Percentiles rank a stretch among this genome's conserved stretches.
These are phyloP conservation scores for Henricia sp. DNA, from an alignment of 53 echinoderm and acorn worm species.

Conservation along the genomic window DNA sequence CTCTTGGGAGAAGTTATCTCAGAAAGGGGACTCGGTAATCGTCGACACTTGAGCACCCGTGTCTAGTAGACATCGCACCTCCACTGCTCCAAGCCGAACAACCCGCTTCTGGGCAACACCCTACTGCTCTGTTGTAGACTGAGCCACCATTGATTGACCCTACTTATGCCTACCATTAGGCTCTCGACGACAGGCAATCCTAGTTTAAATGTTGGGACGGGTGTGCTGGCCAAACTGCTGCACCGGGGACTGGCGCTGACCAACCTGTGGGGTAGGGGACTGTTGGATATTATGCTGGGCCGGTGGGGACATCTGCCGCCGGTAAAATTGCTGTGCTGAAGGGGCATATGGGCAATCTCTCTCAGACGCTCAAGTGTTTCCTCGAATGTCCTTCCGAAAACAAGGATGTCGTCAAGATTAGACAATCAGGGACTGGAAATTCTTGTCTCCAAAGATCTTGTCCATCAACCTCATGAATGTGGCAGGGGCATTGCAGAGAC, in stretches of 20 bases:
- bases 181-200: constrained; percentile 61
- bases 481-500: constrained; percentile 73
- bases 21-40: constrained; percentile 69
- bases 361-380: no score
- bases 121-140: constrained; percentile 37
- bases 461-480: constrained; percentile 83
- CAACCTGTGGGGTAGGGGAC: no score
- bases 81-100: not conserved
- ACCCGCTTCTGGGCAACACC: constrained; percentile 7
- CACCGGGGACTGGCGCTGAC: no score
- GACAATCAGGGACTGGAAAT: no score
- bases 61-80: constrained; percentile 71
- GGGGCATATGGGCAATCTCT: no score
- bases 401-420: constrained; percentile 77
- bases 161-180: constrained; percentile 37
- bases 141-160: constrained; percentile 20
- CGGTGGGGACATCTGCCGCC: no score
- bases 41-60: constrained; percentile 85
- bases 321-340: no score
- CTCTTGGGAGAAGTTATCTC: constrained; percentile 61
- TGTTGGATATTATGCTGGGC: no score
- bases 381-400: constrained; percentile 68
- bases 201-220: constrained; percentile 50
- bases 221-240: no score
- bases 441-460: constrained; percentile 68